Conservation (phyloP, 2,797 vertebrate species). For the Urophycis tenuis region DNA sequence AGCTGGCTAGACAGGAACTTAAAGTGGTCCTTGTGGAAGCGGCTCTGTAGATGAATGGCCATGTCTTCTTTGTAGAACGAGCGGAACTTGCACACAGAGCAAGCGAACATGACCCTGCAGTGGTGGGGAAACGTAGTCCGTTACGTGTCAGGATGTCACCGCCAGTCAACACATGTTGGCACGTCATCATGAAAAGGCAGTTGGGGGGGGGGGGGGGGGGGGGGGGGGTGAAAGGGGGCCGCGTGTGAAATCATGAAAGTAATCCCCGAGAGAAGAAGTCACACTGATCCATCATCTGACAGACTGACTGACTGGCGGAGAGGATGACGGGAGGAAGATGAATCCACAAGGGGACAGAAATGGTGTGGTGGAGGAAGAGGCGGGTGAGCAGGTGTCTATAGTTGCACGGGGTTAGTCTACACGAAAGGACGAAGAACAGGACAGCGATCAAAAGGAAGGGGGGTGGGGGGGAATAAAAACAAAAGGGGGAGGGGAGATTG, state of each 20-base stretch:
- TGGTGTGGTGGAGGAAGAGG: not conserved
- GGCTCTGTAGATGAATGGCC: slow-evolving; percentile 82
- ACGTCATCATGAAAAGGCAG: not conserved
- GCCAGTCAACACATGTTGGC: not conserved
- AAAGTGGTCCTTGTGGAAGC: slow-evolving; percentile 92
- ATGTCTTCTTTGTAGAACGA: slow-evolving; percentile 93
- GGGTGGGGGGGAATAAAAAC: too few species aligned
- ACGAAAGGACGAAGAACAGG: not conserved
- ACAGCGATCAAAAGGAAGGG: not conserved
- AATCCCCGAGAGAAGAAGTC: not conserved
- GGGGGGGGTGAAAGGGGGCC: too few species aligned
- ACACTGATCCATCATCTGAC: not conserved
- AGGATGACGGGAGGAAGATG: not conserved
- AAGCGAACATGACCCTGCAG: slow-evolving; percentile 85
- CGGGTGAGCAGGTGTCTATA: not conserved
- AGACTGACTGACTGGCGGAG: slow-evolving; percentile 16
- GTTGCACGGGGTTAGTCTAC: not conserved
- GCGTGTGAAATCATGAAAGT: not conserved
- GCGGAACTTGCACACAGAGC: slow-evolving; percentile 89
- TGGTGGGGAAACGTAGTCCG: not conserved
- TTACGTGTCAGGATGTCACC: not conserved
- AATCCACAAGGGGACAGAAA: not conserved
- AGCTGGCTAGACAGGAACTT: slow-evolving; percentile 84
- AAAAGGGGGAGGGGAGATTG: not conserved
- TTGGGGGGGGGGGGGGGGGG: too few species aligned